Percentiles rank a stretch among this genome's conserved stretches.
Evolutionary conservation across 2,113 vertebrate species (phyloP).

Genomic region (Australoheros scitulus): DNA sequence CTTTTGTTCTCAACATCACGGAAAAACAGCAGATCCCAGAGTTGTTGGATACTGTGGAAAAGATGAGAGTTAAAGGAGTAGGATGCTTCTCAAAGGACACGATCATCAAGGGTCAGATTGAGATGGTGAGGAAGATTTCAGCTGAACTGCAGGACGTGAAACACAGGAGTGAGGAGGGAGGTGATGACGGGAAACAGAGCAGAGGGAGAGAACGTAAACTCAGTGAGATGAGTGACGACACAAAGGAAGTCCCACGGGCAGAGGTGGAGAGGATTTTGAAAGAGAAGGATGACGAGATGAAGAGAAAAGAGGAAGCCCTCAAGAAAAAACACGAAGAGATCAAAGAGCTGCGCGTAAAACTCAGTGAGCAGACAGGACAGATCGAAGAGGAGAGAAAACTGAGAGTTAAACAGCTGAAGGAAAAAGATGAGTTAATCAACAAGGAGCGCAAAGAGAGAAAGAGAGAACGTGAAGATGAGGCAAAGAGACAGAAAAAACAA

Average conservation of each 20-base stretch:
- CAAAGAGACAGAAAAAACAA: background rate
- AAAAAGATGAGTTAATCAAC: background rate
- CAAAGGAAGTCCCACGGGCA: background rate
- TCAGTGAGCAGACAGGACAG: background rate
- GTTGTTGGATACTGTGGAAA: background rate
- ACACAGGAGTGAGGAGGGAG: background rate
- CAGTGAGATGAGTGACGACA: background rate
- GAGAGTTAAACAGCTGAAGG: background rate
- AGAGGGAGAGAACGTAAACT: slow-evolving; percentile 21
- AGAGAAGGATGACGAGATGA: slow-evolving; percentile 8
- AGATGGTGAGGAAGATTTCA: background rate
- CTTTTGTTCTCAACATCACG: background rate
- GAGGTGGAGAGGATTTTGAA: background rate
- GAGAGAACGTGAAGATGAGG: slow-evolving; percentile 6
- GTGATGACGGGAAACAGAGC: background rate
- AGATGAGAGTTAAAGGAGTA: background rate
- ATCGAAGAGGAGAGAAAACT: slow-evolving; percentile 5
- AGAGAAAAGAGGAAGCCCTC: background rate
- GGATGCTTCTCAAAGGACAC: slow-evolving; percentile 6
- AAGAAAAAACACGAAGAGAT: background rate
- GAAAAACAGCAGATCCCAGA: slow-evolving; percentile 6
- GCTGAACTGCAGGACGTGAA: background rate
- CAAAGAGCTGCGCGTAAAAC: background rate
- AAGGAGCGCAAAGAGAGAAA: slow-evolving; percentile 3
- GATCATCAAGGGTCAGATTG: background rate